Evolutionary conservation across 2,797 vertebrate species (phyloP).

Genomic region (Muscicapa comitata): DNA sequence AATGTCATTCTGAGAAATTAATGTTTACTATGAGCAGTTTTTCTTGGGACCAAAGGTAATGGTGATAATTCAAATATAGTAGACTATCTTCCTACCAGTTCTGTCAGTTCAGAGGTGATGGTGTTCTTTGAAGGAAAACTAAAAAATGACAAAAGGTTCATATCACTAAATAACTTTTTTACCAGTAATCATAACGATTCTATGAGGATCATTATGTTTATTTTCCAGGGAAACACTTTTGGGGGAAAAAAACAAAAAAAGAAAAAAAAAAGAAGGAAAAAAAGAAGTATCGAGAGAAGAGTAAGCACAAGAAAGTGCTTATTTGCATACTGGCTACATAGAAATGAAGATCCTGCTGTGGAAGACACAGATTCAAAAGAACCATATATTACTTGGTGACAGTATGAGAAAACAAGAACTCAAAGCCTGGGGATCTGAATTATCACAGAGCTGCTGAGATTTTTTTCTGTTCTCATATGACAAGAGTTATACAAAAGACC

Average conservation of each 20-base stretch:
- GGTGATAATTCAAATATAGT: neutral
- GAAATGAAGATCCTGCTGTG: neutral
- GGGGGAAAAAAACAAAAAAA: too few species aligned
- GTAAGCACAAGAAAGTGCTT: neutral
- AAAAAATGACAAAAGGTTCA: neutral
- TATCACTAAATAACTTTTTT: neutral
- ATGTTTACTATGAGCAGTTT: neutral
- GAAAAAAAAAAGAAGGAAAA: too few species aligned
- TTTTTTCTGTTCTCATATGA: neutral
- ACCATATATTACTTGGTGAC: neutral
- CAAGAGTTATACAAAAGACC: neutral
- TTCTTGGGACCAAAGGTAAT: neutral
- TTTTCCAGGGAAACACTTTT: neutral
- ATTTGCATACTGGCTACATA: neutral
- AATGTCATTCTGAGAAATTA: neutral
- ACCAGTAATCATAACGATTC: neutral
- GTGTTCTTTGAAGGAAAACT: neutral
- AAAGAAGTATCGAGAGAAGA: neutral
- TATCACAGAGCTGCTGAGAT: neutral
- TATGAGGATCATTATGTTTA: neutral
- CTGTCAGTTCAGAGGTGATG: neutral
- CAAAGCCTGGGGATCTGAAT: neutral
- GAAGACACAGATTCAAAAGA: neutral
- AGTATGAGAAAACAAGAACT: neutral
- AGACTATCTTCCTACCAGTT: neutral